Base-by-base conservation (phyloP, 2,797 vertebrate genomes). In the Onychomys torridus region DNA sequence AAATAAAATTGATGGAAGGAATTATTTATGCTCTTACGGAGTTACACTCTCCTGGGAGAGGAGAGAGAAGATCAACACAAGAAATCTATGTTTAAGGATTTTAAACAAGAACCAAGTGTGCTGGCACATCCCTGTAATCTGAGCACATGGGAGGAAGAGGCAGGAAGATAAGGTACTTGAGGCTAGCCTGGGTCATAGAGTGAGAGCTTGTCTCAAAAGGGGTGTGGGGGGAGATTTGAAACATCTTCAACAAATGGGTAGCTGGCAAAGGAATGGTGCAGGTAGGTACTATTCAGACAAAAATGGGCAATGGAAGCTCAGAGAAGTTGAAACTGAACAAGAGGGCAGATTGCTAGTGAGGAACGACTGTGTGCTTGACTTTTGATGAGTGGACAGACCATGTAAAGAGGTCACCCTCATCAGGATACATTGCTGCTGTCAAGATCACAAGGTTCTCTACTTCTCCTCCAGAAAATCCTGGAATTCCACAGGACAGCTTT, bases 1-100 rank as follows among this genome's bases (percentile, higher is more conserved):
- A 29, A 82, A 89, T 93, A 76, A 75, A 93, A 93, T 71, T 43
- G 43, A 79, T 79, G 75, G 34, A 63, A 91, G 6, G 79, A 85
- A 86, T 69, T 49, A 76, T 69, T 69, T 32, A 55, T 34, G 2
- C 17, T 89, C 34, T 85, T 76, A 90, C 73, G 34, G 10, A 43
- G 21, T 57, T 90, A 67, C 75, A 40, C 2, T 92, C 4, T 79
- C n/a, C n/a, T 71, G 61, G 57, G 71, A 71, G 73, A 75, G 7
- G 6, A 40, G 25, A 83, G 6, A n/a, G 34, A 63, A 69, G 78
- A 96, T 67, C 40, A 79, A n/a, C 2, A 61, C 84, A 32, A 83
- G 27, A 87, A 87, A 90, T 37, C 59, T 37, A 27, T 5, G 61
- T 29, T 55, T 89, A 57, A 27, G 7, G 29, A 61, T 21, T 76